Evolutionary conservation across 1,140 invertebrate species (phyloP), one percentile per base, ranked within the genome.

Genomic region (Scaptomyza pallida): DNA sequence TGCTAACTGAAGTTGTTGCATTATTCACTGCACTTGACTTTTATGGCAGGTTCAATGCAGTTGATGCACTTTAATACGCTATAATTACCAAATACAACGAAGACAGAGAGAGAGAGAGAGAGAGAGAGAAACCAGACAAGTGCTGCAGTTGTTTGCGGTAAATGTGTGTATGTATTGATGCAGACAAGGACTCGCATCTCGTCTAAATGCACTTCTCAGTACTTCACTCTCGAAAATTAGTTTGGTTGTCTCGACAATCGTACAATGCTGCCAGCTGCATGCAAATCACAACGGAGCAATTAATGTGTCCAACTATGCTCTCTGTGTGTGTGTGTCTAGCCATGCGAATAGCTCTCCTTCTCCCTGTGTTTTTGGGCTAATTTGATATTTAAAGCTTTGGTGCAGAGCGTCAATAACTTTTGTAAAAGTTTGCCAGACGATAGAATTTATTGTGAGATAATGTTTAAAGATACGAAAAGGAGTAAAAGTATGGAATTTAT

Each of bases 261-360:
- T 10, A 43, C 16, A 51, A 35, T 63, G 65, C 8, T 21, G 2
- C 2, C 4, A 4, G n/a, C n/a, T 5, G 23, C 50, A 74, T 77
- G 73, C 73, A 85, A 85, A 86, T 86, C 80, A 77, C 80, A 67
- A 62, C 15, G 80, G 81, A 50, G 77, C 77, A 71, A 85, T 85
- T 85, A 81, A 86, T 59, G 55, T 62, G 48, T 63, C 79, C 68
- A 86, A 65, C 73, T 26, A 2, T 21, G 2, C 19, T 26, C 23
- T 26, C 23, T 26, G 2, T 30, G 1, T 30, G 26, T 37, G 26
- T 69, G 61, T 69, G 68, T 85, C 81, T 86, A 74, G 80, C 81
- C 81, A 65, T 51, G 52, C 56, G 30, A 50, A 70, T n/a, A n/a
- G 12, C 33, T n/a, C 48, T 33, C 9, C 15, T 40, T 8, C 30